Base-by-base conservation (phyloP, 1,140 invertebrate species). In the Vanessa atalanta region DNA sequence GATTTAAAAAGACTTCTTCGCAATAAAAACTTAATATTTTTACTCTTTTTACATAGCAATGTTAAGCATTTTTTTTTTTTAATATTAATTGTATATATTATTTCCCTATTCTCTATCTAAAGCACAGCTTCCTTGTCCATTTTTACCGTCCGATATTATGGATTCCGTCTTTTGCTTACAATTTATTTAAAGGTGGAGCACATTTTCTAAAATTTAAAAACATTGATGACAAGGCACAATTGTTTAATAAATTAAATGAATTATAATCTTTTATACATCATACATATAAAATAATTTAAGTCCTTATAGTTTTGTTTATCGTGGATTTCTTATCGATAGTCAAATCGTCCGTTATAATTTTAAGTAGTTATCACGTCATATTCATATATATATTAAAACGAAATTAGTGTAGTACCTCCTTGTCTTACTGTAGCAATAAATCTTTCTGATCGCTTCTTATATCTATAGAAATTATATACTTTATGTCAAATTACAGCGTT, bases 161-260 rank as follows among this genome's bases (percentile, higher is more conserved):
- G 70, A 86, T 72, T 85, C 86, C 86, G 86, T 88, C 86, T 86
- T 84, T 78, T 61, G 81, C 78, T 83, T 74, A 79, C 63, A 15
- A 20, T 68, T 68, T 68, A 16, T 68, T 68, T 67, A n/a, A 20
- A 23, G 13, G 31, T 68, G 26, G 60, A 14, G 66, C 53, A 67
- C 37, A 43, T 11, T 8, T 43, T 43, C 37, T 43, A 43, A 51
- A 50, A 15, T 50, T 14, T 1, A 51, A 51, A 15, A 51, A 51
- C 9, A 6, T 51, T 43, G 7, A 43, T 43, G 37, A 43, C 48
- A 51, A 51, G 9, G 48, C 48, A 51, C 48, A 51, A 51, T 51
- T 51, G 6, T 51, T 51, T 51, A 2, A 51, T 15, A 51, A 12
- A 12, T 14, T 15, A 51, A 51, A 51, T 0, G 48, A 51, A 15